Percentiles rank a stretch among this genome's conserved stretches.
phyloP scores from a whole-genome alignment of 2,797 vertebrate species.

The Streptopelia turtur region DNA sequence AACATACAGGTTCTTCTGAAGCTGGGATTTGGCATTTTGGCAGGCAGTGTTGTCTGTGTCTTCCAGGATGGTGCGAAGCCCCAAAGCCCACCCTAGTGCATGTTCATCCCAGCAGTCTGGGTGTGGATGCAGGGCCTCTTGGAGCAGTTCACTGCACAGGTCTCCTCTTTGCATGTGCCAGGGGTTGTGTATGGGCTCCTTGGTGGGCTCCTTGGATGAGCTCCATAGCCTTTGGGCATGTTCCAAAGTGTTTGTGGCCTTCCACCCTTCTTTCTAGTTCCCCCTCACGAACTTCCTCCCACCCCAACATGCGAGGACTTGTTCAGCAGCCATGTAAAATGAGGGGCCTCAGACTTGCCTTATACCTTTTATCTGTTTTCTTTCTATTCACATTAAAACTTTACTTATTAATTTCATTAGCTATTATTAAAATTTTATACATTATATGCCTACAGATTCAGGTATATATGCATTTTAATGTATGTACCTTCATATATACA shows the following conservation, averaged over 20 bases:
- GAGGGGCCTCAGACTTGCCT: fast-evolving
- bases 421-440: not conserved
- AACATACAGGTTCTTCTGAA: not conserved
- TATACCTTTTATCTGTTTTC: not conserved
- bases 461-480: not conserved
- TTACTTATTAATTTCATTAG: not conserved
- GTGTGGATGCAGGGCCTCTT: not conserved
- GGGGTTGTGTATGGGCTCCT: not conserved
- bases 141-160: not conserved
- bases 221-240: not conserved
- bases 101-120: not conserved
- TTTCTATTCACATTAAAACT: not conserved
- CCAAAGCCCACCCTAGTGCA: not conserved
- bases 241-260: not conserved
- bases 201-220: not conserved
- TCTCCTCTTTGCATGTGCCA: not conserved
- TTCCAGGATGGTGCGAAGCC: not conserved
- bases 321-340: not conserved
- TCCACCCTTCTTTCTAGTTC: not conserved
- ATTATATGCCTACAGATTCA: not conserved
- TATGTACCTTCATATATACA: not conserved
- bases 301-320: not conserved
- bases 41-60: not conserved
- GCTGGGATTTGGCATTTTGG: not conserved
- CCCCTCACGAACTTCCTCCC: fast-evolving